These are phyloP conservation scores for Leptinotarsa defecta DNA, from an alignment of 1,140 invertebrate species.

Conservation along the genomic window DNA sequence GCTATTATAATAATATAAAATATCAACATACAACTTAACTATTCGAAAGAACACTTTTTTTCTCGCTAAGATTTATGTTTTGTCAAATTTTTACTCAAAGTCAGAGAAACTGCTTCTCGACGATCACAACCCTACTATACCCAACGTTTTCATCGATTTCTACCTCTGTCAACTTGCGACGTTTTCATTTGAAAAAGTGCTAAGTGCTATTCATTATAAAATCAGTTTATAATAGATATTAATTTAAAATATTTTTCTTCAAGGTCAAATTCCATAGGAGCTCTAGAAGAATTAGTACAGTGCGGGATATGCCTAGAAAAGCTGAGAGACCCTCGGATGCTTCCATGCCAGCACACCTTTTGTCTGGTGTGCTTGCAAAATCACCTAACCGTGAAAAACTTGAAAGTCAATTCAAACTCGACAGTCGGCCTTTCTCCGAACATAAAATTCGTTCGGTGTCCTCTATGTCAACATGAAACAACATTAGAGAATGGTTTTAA, in stretches of 20 bases:
- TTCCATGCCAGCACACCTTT: conserved; percentile 79
- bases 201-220: too few relatives aligned
- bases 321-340: conserved; percentile 68
- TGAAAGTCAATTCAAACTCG: conserved; percentile 4
- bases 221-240: too few relatives aligned
- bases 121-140: too few relatives aligned
- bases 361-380: conserved; percentile 67
- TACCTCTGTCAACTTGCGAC: too few relatives aligned
- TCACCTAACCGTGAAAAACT: conserved; percentile 52
- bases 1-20: too few relatives aligned
- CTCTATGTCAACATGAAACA: conserved; percentile 48
- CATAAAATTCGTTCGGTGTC: conserved; percentile 41
- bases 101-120: too few relatives aligned
- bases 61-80: too few relatives aligned
- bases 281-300: conserved; percentile 69
- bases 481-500: conserved; percentile 52
- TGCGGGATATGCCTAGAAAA: conserved; percentile 74
- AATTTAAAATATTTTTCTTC: background rate
- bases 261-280: conserved; percentile 53
- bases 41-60: too few relatives aligned
- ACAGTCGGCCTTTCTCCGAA: conserved; percentile 24
- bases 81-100: too few relatives aligned
- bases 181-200: too few relatives aligned
- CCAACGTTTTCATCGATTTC: too few relatives aligned
- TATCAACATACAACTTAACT: too few relatives aligned